Evolutionary conservation across 2,888 invertebrate genomes (phyloP).

Genomic region (Idaea dimidiata): DNA sequence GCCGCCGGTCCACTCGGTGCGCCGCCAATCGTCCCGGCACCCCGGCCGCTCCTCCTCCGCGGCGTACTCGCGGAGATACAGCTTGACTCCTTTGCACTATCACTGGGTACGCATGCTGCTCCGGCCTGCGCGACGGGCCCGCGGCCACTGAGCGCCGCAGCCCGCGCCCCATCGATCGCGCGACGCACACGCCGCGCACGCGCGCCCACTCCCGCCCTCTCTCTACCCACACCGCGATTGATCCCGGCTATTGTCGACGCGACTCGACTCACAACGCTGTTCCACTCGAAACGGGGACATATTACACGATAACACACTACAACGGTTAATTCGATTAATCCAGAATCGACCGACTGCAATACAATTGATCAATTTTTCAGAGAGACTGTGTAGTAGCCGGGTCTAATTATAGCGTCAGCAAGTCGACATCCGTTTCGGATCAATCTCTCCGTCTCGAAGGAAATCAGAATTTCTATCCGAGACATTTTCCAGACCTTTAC

Average conservation of each 20-base stretch:
- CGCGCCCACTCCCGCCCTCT: conserved; percentile 35
- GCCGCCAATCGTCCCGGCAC: conserved; percentile 77
- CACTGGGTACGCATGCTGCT: conserved; percentile 69
- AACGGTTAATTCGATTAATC: not conserved
- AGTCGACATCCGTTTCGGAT: not conserved
- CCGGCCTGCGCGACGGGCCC: conserved; percentile 71
- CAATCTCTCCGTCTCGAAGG: not conserved
- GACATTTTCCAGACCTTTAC: not conserved
- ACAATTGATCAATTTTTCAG: not conserved
- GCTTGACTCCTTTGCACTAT: conserved; percentile 77
- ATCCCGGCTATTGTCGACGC: conserved; percentile 25
- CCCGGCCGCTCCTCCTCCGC: conserved; percentile 79
- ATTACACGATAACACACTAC: not conserved
- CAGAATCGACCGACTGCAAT: not conserved
- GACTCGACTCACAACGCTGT: conserved; percentile 24
- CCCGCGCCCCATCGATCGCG: not conserved
- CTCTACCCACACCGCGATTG: conserved; percentile 31
- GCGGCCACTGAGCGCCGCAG: conserved; percentile 68
- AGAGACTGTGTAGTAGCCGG: not conserved
- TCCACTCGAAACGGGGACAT: not conserved
- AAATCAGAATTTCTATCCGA: not conserved
- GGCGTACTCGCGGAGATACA: conserved; percentile 80
- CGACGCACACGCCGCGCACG: conserved; percentile 38
- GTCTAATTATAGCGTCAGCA: not conserved
- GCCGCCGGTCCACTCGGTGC: conserved; percentile 69